phyloP scores from a whole-genome alignment of 2,888 invertebrate genomes.

The Ophioninae sp. region DNA sequence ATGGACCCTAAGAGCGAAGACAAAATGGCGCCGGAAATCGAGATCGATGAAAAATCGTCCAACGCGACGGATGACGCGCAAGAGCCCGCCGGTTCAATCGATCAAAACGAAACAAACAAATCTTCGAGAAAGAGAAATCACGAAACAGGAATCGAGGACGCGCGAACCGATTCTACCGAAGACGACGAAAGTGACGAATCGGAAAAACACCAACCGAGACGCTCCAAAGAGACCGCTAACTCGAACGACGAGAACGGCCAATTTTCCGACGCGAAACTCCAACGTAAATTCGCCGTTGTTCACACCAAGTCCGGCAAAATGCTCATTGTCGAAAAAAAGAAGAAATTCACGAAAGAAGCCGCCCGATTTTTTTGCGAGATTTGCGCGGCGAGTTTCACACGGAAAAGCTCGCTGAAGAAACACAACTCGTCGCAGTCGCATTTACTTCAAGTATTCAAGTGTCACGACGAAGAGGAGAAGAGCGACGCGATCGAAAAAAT shows the following conservation, averaged over 20 bases:
- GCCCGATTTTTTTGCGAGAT: slow-evolving; percentile 78
- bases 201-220: slow-evolving; percentile 46
- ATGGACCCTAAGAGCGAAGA: background rate
- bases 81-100: background rate
- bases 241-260: slow-evolving; percentile 44
- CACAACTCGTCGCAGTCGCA: slow-evolving; percentile 79
- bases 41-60: background rate
- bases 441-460: slow-evolving; percentile 70
- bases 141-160: slow-evolving; percentile 34
- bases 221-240: slow-evolving; percentile 54
- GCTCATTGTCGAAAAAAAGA: slow-evolving; percentile 78
- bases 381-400: slow-evolving; percentile 78
- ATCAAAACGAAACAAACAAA: background rate
- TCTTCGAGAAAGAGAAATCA: slow-evolving; percentile 20
- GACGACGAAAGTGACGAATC: slow-evolving; percentile 49
- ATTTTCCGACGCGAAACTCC: slow-evolving; percentile 41
- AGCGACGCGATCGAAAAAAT: slow-evolving; percentile 8
- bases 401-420: slow-evolving; percentile 78
- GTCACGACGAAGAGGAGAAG: slow-evolving; percentile 57
- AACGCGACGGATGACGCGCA: background rate
- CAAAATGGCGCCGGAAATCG: background rate
- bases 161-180: slow-evolving; percentile 53
- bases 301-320: slow-evolving; percentile 78
- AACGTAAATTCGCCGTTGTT: slow-evolving; percentile 76
- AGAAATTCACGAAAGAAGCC: slow-evolving; percentile 78